Conservation (phyloP, 2,888 invertebrate genomes). For the Polydrusus pterygomalis region DNA sequence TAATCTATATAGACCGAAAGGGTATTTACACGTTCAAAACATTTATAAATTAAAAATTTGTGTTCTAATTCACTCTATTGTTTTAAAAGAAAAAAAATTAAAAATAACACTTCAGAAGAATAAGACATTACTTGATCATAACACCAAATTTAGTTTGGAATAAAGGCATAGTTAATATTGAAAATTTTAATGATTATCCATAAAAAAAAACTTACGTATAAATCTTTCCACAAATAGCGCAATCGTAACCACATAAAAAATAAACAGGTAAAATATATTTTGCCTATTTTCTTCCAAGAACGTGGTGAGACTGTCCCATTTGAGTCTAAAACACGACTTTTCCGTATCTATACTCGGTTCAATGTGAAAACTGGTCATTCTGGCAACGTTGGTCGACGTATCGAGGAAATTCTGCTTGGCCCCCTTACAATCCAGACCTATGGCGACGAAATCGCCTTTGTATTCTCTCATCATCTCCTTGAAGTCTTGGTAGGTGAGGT, state of each 20-base stretch:
- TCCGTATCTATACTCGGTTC: slow-evolving; percentile 84
- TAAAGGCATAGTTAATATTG: too few relatives aligned
- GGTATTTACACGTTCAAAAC: too few relatives aligned
- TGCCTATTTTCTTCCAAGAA: slow-evolving; percentile 97
- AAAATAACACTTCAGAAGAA: too few relatives aligned
- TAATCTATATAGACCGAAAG: too few relatives aligned
- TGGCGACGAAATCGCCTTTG: slow-evolving; percentile 95
- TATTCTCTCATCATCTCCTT: slow-evolving; percentile 98
- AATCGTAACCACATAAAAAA: slow-evolving; percentile 96
- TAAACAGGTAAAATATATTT: slow-evolving; percentile 95
- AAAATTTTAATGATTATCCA: too few relatives aligned
- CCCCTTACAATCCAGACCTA: slow-evolving; percentile 95
- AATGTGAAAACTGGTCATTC: slow-evolving; percentile 96
- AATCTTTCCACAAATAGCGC: slow-evolving; percentile 96
- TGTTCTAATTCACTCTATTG: too few relatives aligned
- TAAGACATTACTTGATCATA: too few relatives aligned
- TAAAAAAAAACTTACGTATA: slow-evolving; percentile 79
- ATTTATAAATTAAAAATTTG: too few relatives aligned
- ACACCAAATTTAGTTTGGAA: too few relatives aligned
- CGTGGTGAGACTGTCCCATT: slow-evolving; percentile 92
- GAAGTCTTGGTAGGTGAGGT: slow-evolving; percentile 92
- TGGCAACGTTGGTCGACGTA: slow-evolving; percentile 94
- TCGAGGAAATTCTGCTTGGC: slow-evolving; percentile 96
- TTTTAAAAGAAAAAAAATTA: too few relatives aligned
- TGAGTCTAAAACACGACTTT: slow-evolving; percentile 82